phyloP scores from a whole-genome alignment of 2,113 vertebrate species.

The Prietella phreatophila region DNA sequence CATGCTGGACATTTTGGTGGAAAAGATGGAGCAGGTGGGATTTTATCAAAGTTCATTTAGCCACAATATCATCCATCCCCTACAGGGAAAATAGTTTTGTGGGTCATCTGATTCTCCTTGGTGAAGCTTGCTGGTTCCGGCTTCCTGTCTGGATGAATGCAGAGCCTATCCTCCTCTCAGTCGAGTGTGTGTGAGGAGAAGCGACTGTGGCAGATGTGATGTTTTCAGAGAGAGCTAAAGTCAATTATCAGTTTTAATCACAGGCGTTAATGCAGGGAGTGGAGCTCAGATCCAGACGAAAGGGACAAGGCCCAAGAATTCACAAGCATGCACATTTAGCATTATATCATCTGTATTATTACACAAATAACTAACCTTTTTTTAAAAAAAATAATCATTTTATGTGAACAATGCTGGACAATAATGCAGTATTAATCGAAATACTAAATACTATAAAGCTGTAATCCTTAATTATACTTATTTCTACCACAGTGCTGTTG shows the following conservation, averaged over 20 bases:
- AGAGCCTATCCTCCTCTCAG: background rate
- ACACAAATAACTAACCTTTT: background rate
- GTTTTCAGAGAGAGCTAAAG: constrained; percentile 28
- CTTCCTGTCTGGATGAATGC: constrained; percentile 11
- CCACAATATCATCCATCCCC: background rate
- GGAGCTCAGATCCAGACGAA: constrained; percentile 11
- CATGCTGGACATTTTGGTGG: background rate
- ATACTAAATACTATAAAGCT: background rate
- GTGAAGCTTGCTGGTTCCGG: background rate
- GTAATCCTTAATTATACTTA: background rate
- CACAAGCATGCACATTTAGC: background rate
- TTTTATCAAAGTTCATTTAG: constrained; percentile 1
- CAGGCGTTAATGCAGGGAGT: constrained; percentile 6
- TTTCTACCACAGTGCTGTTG: background rate
- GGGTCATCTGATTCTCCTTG: constrained; percentile 33
- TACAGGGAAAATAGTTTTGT: constrained; percentile 41
- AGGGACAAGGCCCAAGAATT: background rate
- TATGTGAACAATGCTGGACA: background rate
- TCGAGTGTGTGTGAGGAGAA: background rate
- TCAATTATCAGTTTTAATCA: constrained; percentile 35
- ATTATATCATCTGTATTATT: background rate
- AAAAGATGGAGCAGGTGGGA: background rate
- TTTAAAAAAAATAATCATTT: too few species aligned
- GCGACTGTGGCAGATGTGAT: constrained; percentile 4
- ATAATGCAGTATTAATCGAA: background rate